These are phyloP conservation scores for Aricia artaxerxes DNA, from an alignment of 2,888 invertebrate genomes.

Conservation along the genomic window DNA sequence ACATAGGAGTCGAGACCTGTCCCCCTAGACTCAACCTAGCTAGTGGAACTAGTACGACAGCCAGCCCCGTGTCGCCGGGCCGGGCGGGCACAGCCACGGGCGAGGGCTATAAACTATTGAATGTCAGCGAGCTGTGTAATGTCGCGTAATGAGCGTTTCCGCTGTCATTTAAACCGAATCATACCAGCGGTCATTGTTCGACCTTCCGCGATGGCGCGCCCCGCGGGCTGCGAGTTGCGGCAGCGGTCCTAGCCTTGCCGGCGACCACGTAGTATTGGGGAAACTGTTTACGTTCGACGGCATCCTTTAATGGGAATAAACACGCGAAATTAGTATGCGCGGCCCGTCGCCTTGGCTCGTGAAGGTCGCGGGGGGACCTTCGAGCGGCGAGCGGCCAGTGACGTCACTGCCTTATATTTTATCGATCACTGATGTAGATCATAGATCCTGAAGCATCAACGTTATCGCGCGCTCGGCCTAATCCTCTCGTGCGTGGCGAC, in stretches of 20 bases:
- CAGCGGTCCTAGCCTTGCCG: neutral
- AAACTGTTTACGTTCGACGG: neutral
- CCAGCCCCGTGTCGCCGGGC: neutral
- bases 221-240: neutral
- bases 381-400: slow-evolving; percentile 42
- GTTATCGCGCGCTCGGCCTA: neutral
- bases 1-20: neutral
- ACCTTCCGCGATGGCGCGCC: slow-evolving; percentile 8
- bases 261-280: neutral
- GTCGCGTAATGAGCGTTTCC: neutral
- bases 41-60: neutral
- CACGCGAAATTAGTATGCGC: slow-evolving; percentile 9
- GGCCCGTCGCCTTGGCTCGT: slow-evolving; percentile 37
- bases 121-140: neutral
- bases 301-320: slow-evolving; percentile 20
- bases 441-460: neutral
- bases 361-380: slow-evolving; percentile 65
- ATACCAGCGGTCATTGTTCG: slow-evolving; percentile 13
- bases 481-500: neutral
- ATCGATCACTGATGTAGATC: slow-evolving; percentile 4
- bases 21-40: neutral
- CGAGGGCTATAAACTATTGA: neutral
- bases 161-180: neutral
- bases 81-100: neutral
- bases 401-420: neutral